Base-by-base conservation (phyloP, 1,140 invertebrate genomes). In the Cataglyphis hispanica region DNA sequence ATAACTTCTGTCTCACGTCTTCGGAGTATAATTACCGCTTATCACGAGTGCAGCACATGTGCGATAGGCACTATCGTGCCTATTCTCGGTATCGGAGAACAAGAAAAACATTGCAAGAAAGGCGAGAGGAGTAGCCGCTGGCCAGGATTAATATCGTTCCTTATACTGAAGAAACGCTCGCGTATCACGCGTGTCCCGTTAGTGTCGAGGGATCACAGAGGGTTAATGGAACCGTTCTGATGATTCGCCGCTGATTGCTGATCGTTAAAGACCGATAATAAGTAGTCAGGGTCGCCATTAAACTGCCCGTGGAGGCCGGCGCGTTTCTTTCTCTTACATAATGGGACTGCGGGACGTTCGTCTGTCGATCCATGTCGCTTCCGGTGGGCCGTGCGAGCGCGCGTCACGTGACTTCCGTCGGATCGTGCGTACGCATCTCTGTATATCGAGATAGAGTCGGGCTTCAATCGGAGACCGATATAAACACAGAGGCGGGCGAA, bases 331-430 rank as follows among this genome's bases (percentile, higher is more conserved):
- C 16, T 63, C 40, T 69, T 77, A 64, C 34, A 25, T 87, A 90
- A 88, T 67, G 63, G 66, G 22, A 58, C 77, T 37, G 50, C 66
- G 19, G 46, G 34, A 22, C 50, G 43, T 77, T 64, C 16, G 46
- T 58, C 34, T 53, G 40, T 40, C 77, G 64, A 81, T 70, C 86
- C 90, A 85, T 69, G 63, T 77, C 53, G 70, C 58, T 92, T 92
- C 91, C 91, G 81, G 84, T 86, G 43, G 67, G 61, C 46, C 37
- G 80, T 74, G 75, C 37, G 90, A 75, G 60, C 69, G 63, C 13
- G 16, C 16, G 67, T 87, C 89, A 88, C 90, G 91, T 92, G 89
- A 92, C 87, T 92, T 92, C 91, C 91, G 91, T 31, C 64, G 37
- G 43, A 31, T 63, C 69, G 69, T 74, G 70, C 50, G 56, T 67